A percentile compares a stretch with the other conserved stretches of the same genome.
Conservation (phyloP, 2,888 invertebrate genomes). For the Drosophila emarginata region DNA sequence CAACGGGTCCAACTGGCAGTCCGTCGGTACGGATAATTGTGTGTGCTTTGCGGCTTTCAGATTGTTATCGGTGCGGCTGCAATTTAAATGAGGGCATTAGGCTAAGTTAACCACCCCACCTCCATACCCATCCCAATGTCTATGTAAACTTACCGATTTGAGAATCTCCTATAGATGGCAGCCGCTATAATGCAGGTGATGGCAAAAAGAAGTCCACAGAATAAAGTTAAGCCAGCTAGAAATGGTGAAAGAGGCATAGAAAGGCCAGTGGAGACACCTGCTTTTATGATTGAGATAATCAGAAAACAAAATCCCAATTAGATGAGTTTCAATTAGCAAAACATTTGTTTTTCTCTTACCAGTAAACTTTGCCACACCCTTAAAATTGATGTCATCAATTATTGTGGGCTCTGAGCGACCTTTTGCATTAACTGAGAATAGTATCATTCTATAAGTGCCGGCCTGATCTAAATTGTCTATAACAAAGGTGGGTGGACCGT, state of each 20-base stretch:
- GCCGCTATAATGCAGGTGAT: conserved; percentile 90
- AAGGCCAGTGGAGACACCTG: conserved; percentile 83
- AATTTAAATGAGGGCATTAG: conserved; percentile 60
- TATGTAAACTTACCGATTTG: conserved; percentile 83
- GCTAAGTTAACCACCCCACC: conserved; percentile 25
- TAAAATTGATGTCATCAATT: conserved; percentile 92
- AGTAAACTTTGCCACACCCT: conserved; percentile 93
- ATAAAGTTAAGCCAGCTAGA: conserved; percentile 89
- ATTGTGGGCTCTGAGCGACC: conserved; percentile 92
- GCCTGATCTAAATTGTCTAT: conserved; percentile 87
- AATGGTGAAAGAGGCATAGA: conserved; percentile 89
- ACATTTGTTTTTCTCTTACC: conserved; percentile 83
- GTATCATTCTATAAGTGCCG: conserved; percentile 90
- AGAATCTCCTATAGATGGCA: conserved; percentile 87
- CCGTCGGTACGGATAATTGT: conserved; percentile 82
- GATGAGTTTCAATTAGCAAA: conserved; percentile 1
- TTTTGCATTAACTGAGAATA: conserved; percentile 94
- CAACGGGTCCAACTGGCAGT: conserved; percentile 82
- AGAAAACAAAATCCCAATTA: conserved; percentile 27
- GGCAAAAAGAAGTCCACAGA: conserved; percentile 89
- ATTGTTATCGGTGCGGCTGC: conserved; percentile 81
- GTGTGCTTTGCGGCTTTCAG: conserved; percentile 83
- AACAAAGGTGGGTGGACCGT: conserved; percentile 80
- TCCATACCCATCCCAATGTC: conserved; percentile 18
- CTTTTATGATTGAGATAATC: conserved; percentile 19